phyloP scores from a whole-genome alignment of 1,140 invertebrate genomes.

The Sitophilus oryzae region DNA sequence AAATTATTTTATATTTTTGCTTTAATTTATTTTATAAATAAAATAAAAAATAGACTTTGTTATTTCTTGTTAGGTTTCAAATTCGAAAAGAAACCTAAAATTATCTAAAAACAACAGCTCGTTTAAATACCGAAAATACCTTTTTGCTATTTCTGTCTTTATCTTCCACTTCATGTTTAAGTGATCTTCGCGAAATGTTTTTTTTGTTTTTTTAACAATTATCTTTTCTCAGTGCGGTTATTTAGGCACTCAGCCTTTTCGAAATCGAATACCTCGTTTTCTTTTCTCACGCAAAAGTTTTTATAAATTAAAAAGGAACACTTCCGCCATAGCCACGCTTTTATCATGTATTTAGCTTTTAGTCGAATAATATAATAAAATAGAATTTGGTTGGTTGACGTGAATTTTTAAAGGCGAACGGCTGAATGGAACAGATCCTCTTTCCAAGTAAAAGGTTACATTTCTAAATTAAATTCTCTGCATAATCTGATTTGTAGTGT shows the following conservation, averaged over 20 bases:
- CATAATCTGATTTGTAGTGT: neutral
- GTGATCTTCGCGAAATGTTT: neutral
- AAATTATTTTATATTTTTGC: too few species aligned
- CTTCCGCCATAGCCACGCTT: neutral
- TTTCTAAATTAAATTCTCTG: neutral
- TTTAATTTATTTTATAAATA: too few species aligned
- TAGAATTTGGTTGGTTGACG: too few species aligned
- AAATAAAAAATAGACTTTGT: too few species aligned
- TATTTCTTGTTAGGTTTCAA: too few species aligned
- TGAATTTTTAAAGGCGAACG: too few species aligned
- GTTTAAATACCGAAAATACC: neutral
- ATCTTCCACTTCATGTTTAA: neutral
- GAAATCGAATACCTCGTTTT: neutral
- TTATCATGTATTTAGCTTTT: neutral
- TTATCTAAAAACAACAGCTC: too few species aligned
- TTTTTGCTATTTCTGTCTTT: neutral
- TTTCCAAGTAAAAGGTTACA: neutral
- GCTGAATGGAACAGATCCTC: neutral
- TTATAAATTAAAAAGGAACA: neutral
- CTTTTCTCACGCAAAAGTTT: neutral
- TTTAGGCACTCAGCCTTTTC: neutral
- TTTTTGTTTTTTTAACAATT: neutral
- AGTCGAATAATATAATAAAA: too few species aligned
- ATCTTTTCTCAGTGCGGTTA: neutral
- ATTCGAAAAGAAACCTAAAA: too few species aligned